Conservation (phyloP, 92 coral and sea anemone genomes). For the Umimayanthus kanabou region DNA sequence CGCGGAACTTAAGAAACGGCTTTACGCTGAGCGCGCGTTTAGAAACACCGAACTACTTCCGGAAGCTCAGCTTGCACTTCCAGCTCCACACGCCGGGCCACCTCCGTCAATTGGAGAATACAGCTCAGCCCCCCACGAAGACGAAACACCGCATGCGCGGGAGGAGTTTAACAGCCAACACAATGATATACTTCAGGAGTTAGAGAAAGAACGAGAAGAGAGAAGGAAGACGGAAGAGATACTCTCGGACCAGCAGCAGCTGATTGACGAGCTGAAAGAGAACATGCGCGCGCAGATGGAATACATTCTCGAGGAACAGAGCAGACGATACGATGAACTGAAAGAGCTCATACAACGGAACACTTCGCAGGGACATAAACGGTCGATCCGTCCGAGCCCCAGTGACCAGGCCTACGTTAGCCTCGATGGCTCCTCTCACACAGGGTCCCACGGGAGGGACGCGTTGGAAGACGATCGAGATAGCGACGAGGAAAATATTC, state of each 20-base stretch:
- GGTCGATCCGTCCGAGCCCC: conserved; percentile 41
- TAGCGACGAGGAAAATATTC: conserved; percentile 44
- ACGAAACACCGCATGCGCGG: conserved; percentile 31
- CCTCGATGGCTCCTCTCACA: conserved; percentile 56
- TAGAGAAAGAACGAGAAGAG: conserved; percentile 75
- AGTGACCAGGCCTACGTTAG: conserved; percentile 69
- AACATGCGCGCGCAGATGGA: conserved; percentile 75
- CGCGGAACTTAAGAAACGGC: conserved; percentile 64
- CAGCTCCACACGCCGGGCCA: neutral
- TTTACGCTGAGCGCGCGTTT: conserved; percentile 73
- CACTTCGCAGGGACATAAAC: conserved; percentile 20
- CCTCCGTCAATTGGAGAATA: conserved; percentile 36
- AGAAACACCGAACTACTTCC: conserved; percentile 48
- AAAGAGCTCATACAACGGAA: conserved; percentile 37
- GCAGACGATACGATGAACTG: conserved; percentile 77
- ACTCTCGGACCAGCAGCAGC: conserved; percentile 65
- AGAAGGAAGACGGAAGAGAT: conserved; percentile 67
- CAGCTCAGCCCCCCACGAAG: conserved; percentile 1
- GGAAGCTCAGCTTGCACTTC: conserved; percentile 36
- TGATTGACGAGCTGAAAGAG: conserved; percentile 77
- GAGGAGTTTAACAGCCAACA: conserved; percentile 27
- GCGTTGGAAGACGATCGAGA: conserved; percentile 26
- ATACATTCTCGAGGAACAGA: conserved; percentile 73
- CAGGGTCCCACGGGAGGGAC: conserved; percentile 49
- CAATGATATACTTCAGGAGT: conserved; percentile 54